Conservation (phyloP, 2,888 invertebrate genomes). For the Leptothorax acervorum region DNA sequence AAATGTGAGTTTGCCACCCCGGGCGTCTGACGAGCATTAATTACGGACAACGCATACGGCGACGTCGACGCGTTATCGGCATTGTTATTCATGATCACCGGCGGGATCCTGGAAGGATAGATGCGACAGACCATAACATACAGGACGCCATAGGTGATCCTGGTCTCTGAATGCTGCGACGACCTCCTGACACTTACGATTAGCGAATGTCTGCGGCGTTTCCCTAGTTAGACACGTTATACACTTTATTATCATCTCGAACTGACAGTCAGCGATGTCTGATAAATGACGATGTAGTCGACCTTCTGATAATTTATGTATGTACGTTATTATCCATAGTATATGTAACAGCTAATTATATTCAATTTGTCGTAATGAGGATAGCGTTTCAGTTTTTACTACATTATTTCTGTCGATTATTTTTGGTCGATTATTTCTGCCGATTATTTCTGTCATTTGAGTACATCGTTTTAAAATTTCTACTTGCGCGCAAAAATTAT, state of each 20-base stretch:
- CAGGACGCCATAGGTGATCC: conserved; percentile 46
- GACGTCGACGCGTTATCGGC: conserved; percentile 54
- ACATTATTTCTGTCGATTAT: neutral
- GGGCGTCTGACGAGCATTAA: conserved; percentile 52
- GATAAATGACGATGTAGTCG: conserved; percentile 30
- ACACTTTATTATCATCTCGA: conserved; percentile 43
- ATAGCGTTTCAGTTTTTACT: conserved; percentile 6
- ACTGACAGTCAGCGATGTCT: conserved; percentile 29
- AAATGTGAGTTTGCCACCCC: conserved; percentile 30
- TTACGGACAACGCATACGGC: conserved; percentile 43
- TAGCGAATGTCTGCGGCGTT: conserved; percentile 12
- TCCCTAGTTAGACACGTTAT: conserved; percentile 11
- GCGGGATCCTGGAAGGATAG: conserved; percentile 45
- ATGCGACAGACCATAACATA: conserved; percentile 45
- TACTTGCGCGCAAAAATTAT: neutral
- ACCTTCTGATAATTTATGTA: conserved; percentile 28
- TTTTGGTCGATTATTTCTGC: too few relatives aligned
- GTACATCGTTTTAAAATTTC: neutral
- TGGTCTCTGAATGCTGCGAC: conserved; percentile 46
- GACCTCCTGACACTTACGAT: conserved; percentile 42
- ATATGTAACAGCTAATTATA: neutral
- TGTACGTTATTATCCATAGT: neutral
- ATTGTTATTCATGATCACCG: conserved; percentile 57
- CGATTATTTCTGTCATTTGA: neutral
- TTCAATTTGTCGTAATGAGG: neutral